A percentile compares a stretch with the other conserved stretches of the same genome.
phyloP scores from a whole-genome alignment of 2,113 vertebrate species.

The Tetraodon nigroviridis region DNA sequence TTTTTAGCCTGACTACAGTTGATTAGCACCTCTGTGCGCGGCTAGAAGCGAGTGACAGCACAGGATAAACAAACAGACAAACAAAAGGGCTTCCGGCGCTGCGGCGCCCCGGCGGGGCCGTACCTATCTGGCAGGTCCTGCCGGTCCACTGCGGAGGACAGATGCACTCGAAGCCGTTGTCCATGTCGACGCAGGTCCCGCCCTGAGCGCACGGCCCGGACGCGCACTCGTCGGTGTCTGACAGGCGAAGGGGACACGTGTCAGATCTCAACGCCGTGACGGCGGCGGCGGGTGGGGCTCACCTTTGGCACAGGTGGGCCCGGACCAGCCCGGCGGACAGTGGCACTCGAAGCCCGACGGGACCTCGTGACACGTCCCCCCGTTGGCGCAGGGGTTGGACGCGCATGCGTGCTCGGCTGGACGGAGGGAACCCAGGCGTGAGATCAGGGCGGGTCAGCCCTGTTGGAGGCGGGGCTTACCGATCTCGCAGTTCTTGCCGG shows the following conservation, averaged over 20 bases:
- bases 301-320: constrained; percentile 92
- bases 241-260: too few species aligned
- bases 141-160: constrained; percentile 90
- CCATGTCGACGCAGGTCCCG: constrained; percentile 86
- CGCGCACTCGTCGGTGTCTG: constrained; percentile 90
- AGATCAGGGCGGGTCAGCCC: too few species aligned
- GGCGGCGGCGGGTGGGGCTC: constrained; percentile 1
- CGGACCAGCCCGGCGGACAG: constrained; percentile 89
- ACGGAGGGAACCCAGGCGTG: neutral
- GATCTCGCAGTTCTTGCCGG: constrained; percentile 90
- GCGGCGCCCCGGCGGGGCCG: constrained; percentile 16
- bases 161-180: constrained; percentile 89
- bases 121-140: constrained; percentile 92
- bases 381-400: constrained; percentile 92
- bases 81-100: constrained; percentile 19
- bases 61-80: constrained; percentile 42
- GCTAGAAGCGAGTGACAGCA: constrained; percentile 28
- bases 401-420: constrained; percentile 87
- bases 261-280: neutral
- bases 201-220: constrained; percentile 86
- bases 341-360: constrained; percentile 89
- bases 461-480: constrained; percentile 73
- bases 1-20: constrained; percentile 75
- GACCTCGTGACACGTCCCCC: constrained; percentile 88
- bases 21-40: constrained; percentile 23